Evolutionary conservation across 2,888 invertebrate genomes (phyloP), one percentile per base, ranked within the genome.

Genomic region (Hoplodrina blanda): DNA sequence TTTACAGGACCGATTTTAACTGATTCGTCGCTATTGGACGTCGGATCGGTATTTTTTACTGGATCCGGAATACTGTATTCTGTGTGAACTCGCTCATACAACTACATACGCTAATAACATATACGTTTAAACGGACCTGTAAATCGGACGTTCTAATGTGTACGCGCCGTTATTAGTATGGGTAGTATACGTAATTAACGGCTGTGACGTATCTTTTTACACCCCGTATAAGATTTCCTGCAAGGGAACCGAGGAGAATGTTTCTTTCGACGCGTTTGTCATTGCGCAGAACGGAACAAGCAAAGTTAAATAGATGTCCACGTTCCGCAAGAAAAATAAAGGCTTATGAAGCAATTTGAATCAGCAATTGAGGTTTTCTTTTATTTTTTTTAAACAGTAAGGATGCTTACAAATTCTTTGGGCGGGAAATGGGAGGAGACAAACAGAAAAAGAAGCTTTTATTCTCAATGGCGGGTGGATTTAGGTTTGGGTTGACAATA

Each of bases 281-380:
- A 37, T 37, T 37, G n/a, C 30, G 10, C 50, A 44, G 25, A 62
- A 53, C 13, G 25, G 2, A 56, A 69, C 49, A 55, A 55, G 20
- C 19, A 15, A 76, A 76, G 19, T 63, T 63, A 20, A 76, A 80
- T 69, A 59, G 61, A 76, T 64, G 56, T 37, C 57, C 57, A 60
- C 60, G 74, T 62, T 61, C 11, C 17, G 25, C 41, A 63, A 68
- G 46, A 69, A 76, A 81, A 81, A 80, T 63, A 64, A 76, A 76
- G 70, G 70, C 81, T 77, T 69, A 81, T 64, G 61, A 62, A 77
- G 62, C 62, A 62, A 77, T 77, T 76, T 62, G 61, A 81, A 81
- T 77, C 59, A 53, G 71, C 78, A 77, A 81, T 81, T 65, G 78
- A 64, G 77, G 63, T 52, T 76, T 55, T 19, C 57, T 70, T 77